Conservation (phyloP, 2,113 vertebrate species). For the Oxyruncus cristatus region DNA sequence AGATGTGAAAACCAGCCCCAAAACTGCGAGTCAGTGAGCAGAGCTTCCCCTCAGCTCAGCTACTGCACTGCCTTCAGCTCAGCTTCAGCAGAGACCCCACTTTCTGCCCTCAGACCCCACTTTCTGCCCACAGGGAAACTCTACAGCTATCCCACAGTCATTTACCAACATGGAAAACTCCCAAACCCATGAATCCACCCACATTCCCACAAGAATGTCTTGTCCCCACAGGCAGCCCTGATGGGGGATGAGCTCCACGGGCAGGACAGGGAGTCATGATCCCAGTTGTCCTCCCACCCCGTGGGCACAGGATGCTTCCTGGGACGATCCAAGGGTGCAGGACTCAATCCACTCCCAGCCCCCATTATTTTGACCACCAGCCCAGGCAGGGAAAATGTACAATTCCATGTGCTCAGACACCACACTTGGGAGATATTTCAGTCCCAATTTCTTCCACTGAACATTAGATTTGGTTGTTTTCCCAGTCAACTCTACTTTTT, state of each 20-base stretch:
- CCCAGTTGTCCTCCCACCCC: background rate
- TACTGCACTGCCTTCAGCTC: background rate
- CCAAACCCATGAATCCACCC: background rate
- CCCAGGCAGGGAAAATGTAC: background rate
- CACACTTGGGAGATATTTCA: background rate
- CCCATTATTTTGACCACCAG: background rate
- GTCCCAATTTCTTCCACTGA: background rate
- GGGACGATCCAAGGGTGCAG: background rate
- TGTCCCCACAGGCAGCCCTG: background rate
- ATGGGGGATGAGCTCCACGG: background rate
- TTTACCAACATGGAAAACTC: background rate
- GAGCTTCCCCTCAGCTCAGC: background rate
- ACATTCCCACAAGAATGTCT: background rate
- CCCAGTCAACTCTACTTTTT: background rate
- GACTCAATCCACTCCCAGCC: background rate
- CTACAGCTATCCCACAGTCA: background rate
- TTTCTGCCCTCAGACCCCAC: background rate
- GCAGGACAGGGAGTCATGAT: background rate
- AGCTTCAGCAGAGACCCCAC: background rate
- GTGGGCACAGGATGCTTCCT: background rate
- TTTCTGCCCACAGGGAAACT: background rate
- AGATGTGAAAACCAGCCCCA: background rate
- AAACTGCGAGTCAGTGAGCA: fast-evolving
- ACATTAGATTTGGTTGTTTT: background rate
- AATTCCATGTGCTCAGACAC: background rate